These are phyloP conservation scores for Sphaerophoria rueppellii DNA, from an alignment of 2,888 invertebrate species.

Conservation along the genomic window DNA sequence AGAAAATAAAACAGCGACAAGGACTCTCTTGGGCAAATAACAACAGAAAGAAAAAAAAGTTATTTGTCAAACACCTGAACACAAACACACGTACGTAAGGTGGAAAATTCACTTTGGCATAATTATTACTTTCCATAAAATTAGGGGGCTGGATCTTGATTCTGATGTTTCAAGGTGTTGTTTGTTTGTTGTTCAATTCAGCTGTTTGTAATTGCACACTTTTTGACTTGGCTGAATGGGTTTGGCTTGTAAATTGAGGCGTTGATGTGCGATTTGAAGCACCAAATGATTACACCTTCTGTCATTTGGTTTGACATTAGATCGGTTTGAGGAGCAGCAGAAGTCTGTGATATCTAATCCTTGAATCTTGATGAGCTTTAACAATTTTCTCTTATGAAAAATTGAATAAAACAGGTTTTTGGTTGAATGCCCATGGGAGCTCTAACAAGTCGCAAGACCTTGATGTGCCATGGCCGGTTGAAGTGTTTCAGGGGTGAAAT, in stretches of 20 bases:
- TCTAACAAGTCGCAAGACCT: too few species aligned
- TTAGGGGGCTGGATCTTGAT: slow-evolving; percentile 16
- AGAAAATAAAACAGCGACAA: slow-evolving; percentile 6
- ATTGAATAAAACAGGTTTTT: too few species aligned
- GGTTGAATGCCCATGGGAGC: too few species aligned
- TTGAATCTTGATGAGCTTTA: too few species aligned
- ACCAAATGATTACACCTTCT: slow-evolving; percentile 32
- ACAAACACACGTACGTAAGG: neutral
- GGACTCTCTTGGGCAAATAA: slow-evolving; percentile 14
- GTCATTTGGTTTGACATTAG: neutral
- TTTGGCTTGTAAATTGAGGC: slow-evolving; percentile 28
- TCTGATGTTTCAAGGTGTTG: slow-evolving; percentile 29
- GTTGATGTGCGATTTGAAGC: slow-evolving; percentile 23
- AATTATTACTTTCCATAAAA: slow-evolving; percentile 7
- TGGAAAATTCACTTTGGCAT: slow-evolving; percentile 24
- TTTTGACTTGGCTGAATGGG: slow-evolving; percentile 48
- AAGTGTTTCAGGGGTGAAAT: too few species aligned
- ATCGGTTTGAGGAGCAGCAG: neutral
- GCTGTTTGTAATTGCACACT: slow-evolving; percentile 34
- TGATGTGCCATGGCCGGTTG: too few species aligned
- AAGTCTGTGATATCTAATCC: too few species aligned
- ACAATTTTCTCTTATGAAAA: too few species aligned
- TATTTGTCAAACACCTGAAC: slow-evolving; percentile 12
- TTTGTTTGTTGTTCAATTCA: slow-evolving; percentile 28
- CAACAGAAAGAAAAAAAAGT: slow-evolving; percentile 14